Base-by-base conservation (phyloP, 2,113 vertebrate genomes). In the Tetrax tetrax region DNA sequence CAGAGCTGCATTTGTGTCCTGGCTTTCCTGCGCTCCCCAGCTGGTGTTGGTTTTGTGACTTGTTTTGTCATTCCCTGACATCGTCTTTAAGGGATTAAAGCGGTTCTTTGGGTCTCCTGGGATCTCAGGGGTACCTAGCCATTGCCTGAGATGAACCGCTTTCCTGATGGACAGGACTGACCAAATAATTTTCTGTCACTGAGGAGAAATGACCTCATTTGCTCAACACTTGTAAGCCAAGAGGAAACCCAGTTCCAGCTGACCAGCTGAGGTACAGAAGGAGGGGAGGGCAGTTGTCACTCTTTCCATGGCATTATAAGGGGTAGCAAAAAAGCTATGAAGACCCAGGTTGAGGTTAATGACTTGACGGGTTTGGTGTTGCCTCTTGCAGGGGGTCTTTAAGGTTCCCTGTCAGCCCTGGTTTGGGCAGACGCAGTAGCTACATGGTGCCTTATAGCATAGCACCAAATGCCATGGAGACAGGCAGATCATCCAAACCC, bases 171-270 rank as follows among this genome's bases (percentile, higher is more conserved):
- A 69, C 25, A 25, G 75, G 57, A 57, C 56, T 54, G 38, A 87
- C 83, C 91, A 95, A 89, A 91, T 87, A 82, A 94, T 96, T 95
- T 90, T 93, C 83, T 91, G 65, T 91, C 86, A 92, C 90, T 86
- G 84, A 96, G 84, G 96, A 95, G 90, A 96, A 97, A 83, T 95
- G 94, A 95, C 94, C 89, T 96, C 85, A 76, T 96, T 89, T 97
- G 82, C 74, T 95, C 64, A 90, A 82, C 31, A 75, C 43, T 90
- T 33, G 33, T 28, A 83, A 93, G 89, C 96, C 82, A 95, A 95
- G 45, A 96, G 74, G 51, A 95, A 95, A 89, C 37, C 81, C 83
- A 87, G 83, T 92, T 95, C 91, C 93, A 96, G 63, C 82, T 87
- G 81, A 95, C 90, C 91, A 94, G 87, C 92, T 95, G 92, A 96